Percentiles rank a stretch among this genome's conserved stretches.
Evolutionary conservation across 1,140 invertebrate species (phyloP).

Genomic region (Paramacrobiotus metropolitanus): DNA sequence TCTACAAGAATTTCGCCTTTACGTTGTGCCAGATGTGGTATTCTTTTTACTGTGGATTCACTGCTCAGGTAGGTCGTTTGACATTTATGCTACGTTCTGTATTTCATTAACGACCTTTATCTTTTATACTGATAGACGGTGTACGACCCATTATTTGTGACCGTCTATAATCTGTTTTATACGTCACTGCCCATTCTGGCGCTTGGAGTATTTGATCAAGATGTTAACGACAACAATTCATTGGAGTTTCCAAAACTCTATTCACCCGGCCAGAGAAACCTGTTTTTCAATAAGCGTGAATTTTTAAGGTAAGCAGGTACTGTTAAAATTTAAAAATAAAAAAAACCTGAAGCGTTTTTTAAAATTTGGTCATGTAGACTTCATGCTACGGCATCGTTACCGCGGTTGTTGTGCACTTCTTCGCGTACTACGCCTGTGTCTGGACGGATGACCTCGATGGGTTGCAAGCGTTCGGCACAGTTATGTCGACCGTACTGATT

Average conservation of each 20-base stretch:
- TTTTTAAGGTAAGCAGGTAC: constrained; percentile 17
- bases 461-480: constrained; percentile 75
- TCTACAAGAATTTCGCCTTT: constrained; percentile 99
- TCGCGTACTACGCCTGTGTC: constrained; percentile 82
- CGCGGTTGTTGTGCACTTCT: constrained; percentile 80
- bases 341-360: constrained; percentile 6
- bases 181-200: constrained; percentile 80
- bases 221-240: constrained; percentile 44
- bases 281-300: constrained; percentile 76
- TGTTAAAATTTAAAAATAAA: too few species aligned
- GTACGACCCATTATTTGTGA: constrained; percentile 93
- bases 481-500: constrained; percentile 81
- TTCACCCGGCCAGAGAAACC: constrained; percentile 68
- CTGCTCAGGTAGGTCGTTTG: constrained; percentile 57
- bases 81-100: neutral
- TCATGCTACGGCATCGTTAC: constrained; percentile 74
- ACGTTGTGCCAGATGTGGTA: constrained; percentile 98
- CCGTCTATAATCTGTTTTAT: constrained; percentile 92
- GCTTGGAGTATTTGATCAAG: constrained; percentile 82
- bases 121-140: constrained; percentile 47
- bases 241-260: constrained; percentile 80
- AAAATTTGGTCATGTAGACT: neutral
- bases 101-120: constrained; percentile 9
- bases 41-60: constrained; percentile 97
- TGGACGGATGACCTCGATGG: constrained; percentile 63